Evolutionary conservation across 1,140 invertebrate species (phyloP), one percentile per base, ranked within the genome.

Genomic region (Lethocerus indicus): DNA sequence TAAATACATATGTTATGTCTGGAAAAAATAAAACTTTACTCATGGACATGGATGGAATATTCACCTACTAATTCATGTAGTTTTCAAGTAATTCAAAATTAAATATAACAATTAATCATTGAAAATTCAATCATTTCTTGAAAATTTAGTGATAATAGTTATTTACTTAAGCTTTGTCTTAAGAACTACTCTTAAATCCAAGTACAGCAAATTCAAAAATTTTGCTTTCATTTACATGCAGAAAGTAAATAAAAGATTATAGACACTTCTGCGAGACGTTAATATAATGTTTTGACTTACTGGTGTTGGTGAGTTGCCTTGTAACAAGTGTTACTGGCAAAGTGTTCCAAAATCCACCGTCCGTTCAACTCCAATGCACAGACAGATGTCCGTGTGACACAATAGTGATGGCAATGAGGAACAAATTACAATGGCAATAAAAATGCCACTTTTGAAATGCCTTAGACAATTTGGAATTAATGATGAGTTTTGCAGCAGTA

Each of bases 241-340:
- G 51, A 57, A 58, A 54, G 53, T 57, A 59, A 58, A 24, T 20
- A 25, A 42, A 44, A 9, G 29, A 28, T 28, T 25, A 25, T 28
- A 44, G 25, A 28, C 29, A 28, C n/a, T 42, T 14, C 26, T n/a
- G 23, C 21, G 40, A 42, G 40, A 42, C 42, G n/a, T 44, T 26
- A 44, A 14, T 28, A 39, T 27, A 44, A 20, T 24, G 29, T 6
- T n/a, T 44, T 44, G 25, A 44, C 42, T 44, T 44, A 44, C 42
- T 26, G 42, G 24, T 44, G n/a, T 20, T 44, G 42, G 16, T 27
- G 42, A 27, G 42, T 16, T 9, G 42, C 21, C 25, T n/a, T 28
- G 42, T 44, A 44, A 44, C 23, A 20, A 39, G 29, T 28, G 42
- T 26, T 44, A 27, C 23, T 27, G n/a, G 12, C 25, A n/a, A 16